Evolutionary conservation across 2,113 vertebrate species (phyloP).

Genomic region (Micronycteris hirsuta): DNA sequence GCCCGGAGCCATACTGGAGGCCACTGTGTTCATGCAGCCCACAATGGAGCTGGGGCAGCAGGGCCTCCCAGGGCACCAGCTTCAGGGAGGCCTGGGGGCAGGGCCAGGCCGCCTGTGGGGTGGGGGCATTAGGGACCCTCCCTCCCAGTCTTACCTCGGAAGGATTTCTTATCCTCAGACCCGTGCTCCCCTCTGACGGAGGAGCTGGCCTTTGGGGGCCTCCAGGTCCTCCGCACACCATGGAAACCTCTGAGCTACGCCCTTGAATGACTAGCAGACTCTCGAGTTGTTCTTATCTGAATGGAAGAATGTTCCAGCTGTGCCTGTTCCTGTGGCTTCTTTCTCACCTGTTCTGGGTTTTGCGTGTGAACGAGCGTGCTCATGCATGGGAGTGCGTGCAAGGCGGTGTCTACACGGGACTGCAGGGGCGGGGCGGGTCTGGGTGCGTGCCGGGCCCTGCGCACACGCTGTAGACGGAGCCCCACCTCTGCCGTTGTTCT

Average conservation of each 20-base stretch:
- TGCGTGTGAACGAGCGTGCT: not conserved
- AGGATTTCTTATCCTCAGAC: not conserved
- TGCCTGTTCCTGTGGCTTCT: not conserved
- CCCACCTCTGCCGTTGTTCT: not conserved
- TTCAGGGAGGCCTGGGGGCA: not conserved
- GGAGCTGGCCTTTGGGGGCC: not conserved
- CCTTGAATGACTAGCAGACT: not conserved
- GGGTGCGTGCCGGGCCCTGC: no score
- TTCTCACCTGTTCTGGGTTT: not conserved
- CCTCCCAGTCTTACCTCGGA: no score
- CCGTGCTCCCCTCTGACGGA: not conserved
- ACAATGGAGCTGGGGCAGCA: not conserved
- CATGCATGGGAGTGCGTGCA: not conserved
- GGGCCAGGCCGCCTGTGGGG: not conserved
- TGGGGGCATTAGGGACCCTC: not conserved
- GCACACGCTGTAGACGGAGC: not conserved
- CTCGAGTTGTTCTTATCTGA: not conserved
- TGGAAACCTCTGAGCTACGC: not conserved
- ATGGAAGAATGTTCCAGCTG: not conserved
- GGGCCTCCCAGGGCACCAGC: not conserved
- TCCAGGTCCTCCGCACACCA: not conserved
- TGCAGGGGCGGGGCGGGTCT: not conserved
- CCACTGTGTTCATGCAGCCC: constrained; percentile 37
- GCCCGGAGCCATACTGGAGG: constrained; percentile 20
- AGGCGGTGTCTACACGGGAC: not conserved